Base-by-base conservation (phyloP, 2,113 vertebrate genomes). In the Coturnix japonica region DNA sequence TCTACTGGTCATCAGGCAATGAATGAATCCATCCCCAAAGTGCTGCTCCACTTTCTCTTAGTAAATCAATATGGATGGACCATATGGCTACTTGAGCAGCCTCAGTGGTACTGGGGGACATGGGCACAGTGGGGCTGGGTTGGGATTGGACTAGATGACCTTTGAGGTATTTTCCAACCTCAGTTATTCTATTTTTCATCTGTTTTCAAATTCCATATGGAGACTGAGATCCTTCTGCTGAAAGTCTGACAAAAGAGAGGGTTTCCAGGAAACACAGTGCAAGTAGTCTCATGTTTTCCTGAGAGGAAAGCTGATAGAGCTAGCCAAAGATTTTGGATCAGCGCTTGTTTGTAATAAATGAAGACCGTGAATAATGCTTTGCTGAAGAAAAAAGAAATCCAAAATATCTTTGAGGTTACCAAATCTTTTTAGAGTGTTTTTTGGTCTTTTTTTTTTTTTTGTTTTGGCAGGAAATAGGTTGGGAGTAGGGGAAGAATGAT, bases 401-500 rank as follows among this genome's bases (percentile, higher is more conserved):
- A 22, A 87, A 91, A 25, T 49, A 65, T 6, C 13, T 65, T 41
- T 9, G n/a, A 72, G 73, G 23, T 23, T 8, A 7, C 25, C 4
- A 87, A 35, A 35, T 4, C 8, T 61, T 69, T 59, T 28, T 5
- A 56, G 31, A 54, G 18, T 13, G 54, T 51, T 51, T 26, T 2
- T 26, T 23, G 0, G 0, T 44, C 25, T 25, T 25, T 2, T 53
- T 37, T 2, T 26, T 23, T 0, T 0, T 44, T 64, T 57, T 33
- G 5, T 30, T n/a, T 56, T n/a, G 16, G 30, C 54, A n/a, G 54
- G 30, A 7, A 1, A 2, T 18, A 4, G 19, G 17, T 3, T n/a
- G 30, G 21, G 16, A 26, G 18, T 28, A 18, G 26, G 26, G 37
- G 61, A 47, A 49, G 33, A 26, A 69, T 33, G 60, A 89, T 82